Conservation (phyloP, 2,888 invertebrate species). For the Odontocolon sp. region DNA sequence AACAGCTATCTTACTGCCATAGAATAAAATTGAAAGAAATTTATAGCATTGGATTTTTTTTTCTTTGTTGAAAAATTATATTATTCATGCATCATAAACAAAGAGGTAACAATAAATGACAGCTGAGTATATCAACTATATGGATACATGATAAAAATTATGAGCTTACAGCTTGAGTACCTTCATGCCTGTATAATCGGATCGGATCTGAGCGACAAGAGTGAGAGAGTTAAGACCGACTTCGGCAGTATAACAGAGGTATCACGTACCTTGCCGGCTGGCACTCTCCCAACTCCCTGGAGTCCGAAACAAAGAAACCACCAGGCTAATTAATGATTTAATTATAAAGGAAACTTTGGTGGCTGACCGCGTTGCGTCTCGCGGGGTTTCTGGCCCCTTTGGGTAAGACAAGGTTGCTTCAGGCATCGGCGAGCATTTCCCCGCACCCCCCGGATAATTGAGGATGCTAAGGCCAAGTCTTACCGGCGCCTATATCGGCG, state of each 20-base stretch:
- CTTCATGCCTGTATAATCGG: slow-evolving; percentile 13
- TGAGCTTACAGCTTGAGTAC: slow-evolving; percentile 4
- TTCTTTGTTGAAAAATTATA: no score
- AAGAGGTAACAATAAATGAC: no score
- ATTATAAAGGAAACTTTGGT: slow-evolving; percentile 75
- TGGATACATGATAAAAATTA: not conserved
- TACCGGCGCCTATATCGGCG: slow-evolving; percentile 67
- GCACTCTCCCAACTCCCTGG: slow-evolving; percentile 55
- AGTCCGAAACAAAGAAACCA: slow-evolving; percentile 65
- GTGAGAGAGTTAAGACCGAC: slow-evolving; percentile 32
- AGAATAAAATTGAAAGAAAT: no score
- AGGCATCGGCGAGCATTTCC: slow-evolving; percentile 34
- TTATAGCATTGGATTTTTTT: not conserved
- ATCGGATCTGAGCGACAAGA: slow-evolving; percentile 20
- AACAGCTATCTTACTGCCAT: no score
- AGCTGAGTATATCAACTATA: not conserved
- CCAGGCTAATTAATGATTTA: slow-evolving; percentile 76
- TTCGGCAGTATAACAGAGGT: slow-evolving; percentile 27
- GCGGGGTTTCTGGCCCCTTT: slow-evolving; percentile 59
- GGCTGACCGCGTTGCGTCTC: slow-evolving; percentile 62
- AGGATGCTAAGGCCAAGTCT: slow-evolving; percentile 74
- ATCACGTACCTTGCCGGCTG: slow-evolving; percentile 43
- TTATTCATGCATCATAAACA: no score
- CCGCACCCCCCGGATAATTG: slow-evolving; percentile 72
- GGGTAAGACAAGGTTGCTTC: slow-evolving; percentile 50